Base-by-base conservation (phyloP, 2,113 vertebrate genomes). In the Triplophysa siluroides region DNA sequence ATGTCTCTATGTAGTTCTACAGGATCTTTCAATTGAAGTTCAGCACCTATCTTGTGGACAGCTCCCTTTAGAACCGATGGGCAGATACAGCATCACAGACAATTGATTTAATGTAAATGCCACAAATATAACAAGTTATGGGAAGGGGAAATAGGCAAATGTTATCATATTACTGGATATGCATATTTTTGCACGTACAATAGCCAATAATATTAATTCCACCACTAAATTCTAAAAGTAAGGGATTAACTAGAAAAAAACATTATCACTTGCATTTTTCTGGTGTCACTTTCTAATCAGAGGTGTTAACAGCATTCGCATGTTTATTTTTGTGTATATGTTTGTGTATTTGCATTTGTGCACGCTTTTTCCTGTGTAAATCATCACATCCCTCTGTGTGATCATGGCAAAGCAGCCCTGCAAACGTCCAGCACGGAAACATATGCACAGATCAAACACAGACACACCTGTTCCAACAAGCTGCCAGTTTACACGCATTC, bases 401-500 rank as follows among this genome's bases (percentile, higher is more conserved):
- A 52, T 68, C 77, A 78, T 12, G 23, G 58, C 41, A 60, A 71
- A 70, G 47, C 78, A 70, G 61, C 14, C 18, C 10, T 80, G 47
- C 38, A 52, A 71, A 54, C 45, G 54, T n/a, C 67, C 16, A 6
- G 23, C 60, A 19, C n/a, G 18, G 23, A 19, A 65, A 26, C 68
- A 33, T 80, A 64, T 38, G 61, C 60, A 33, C 23, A 80, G 69
- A 80, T 71, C 69, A 80, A 80, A 72, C 68, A 50, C 68, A 73
- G 19, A 73, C 60, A 54, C 78, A 80, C 78, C 69, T 80, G 69
- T 80, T 80, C 12, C 60, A 73, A 52, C 69, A 80, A 80, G 69
- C 61, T 64, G 68, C 45, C 68, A 62, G 41, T 80, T 65, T 72
- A 43, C 60, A 72, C 62, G 1, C 61, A 9, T 24, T 72, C 68